Base-by-base conservation (phyloP, 2,888 invertebrate species). In the Sesia bembeciformis region DNA sequence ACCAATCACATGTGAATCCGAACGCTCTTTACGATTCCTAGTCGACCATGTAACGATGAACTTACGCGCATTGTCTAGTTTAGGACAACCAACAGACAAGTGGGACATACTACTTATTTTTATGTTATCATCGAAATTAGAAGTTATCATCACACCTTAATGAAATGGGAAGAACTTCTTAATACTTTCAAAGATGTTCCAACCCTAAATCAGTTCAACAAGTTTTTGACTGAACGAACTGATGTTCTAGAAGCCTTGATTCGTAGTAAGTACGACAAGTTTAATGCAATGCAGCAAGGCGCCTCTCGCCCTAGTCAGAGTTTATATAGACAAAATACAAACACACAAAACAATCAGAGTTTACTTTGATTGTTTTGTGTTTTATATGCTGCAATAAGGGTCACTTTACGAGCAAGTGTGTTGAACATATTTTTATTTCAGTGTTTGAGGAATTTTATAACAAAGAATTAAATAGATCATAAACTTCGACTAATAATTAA, bases 41-140 rank as follows among this genome's bases (percentile, higher is more conserved):
- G 59, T 65, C 0, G 65, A 65, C 50, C 57, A 62, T 41, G 60
- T 62, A 1, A 60, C 58, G 5, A 61, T 63, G 51, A 63, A 63
- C 42, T 54, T 65, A 8, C 60, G 65, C 4, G 65, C 62, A 1
- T 54, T 65, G 51, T 39, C 57, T 4, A 61, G 54, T 40, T 46
- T 64, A 8, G 64, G 59, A 0, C 60, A 59, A 40, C 61, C 62
- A 1, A 62, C 62, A 3, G 59, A 61, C 7, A 53, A 58, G 4
- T 62, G 60, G 60, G 62, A 60, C 39, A 39, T 50, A 0, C 39
- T 60, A n/a, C 42, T 62, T 23, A 60, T 62, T 40, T 57, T 55
- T 51, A 51, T 59, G 52, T 42, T 62, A n/a, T 52, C 60, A 0
- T 56, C 58, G 40, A 63, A 62, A 52, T 51, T 63, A 41, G 63